Percentiles rank a stretch among this genome's conserved stretches.
Evolutionary conservation across 2,113 vertebrate species (phyloP).

Genomic region (Cynocephalus volans): DNA sequence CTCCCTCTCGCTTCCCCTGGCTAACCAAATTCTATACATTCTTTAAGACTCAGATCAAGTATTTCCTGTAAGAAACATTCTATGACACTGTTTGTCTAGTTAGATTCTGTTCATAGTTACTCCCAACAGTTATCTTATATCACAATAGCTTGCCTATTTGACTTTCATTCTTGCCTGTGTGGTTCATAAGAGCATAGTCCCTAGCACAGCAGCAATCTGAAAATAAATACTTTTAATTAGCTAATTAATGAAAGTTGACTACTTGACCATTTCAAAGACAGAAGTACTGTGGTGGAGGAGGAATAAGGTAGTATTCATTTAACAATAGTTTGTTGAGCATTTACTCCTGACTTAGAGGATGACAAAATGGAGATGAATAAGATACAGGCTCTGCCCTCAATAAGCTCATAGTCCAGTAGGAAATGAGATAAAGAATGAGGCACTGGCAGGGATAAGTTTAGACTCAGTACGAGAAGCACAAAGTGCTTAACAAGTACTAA

Average conservation of each 20-base stretch:
- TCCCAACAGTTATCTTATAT: neutral
- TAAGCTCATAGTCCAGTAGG: neutral
- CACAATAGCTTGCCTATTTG: neutral
- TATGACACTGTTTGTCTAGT: neutral
- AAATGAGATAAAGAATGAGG: conserved; percentile 50
- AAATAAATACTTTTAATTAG: neutral
- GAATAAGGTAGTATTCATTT: neutral
- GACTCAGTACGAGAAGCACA: conserved; percentile 33
- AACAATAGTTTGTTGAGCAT: neutral
- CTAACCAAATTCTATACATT: conserved; percentile 27
- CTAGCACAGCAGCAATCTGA: neutral
- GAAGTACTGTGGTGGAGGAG: neutral
- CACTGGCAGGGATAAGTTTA: neutral
- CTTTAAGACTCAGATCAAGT: conserved; percentile 30
- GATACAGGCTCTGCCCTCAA: conserved; percentile 5
- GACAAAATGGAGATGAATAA: conserved; percentile 8
- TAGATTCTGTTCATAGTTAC: neutral
- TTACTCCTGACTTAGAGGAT: neutral
- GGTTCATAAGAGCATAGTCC: neutral
- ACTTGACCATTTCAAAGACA: neutral
- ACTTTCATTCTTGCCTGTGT: conserved; percentile 24
- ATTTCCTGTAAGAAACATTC: conserved; percentile 27
- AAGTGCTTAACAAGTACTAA: conserved; percentile 40
- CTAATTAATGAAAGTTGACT: neutral
- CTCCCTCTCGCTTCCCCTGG: neutral